Percentiles rank a stretch among this genome's conserved stretches.
Evolutionary conservation across 2,888 invertebrate genomes (phyloP).

Genomic region (Callosobruchus maculatus): DNA sequence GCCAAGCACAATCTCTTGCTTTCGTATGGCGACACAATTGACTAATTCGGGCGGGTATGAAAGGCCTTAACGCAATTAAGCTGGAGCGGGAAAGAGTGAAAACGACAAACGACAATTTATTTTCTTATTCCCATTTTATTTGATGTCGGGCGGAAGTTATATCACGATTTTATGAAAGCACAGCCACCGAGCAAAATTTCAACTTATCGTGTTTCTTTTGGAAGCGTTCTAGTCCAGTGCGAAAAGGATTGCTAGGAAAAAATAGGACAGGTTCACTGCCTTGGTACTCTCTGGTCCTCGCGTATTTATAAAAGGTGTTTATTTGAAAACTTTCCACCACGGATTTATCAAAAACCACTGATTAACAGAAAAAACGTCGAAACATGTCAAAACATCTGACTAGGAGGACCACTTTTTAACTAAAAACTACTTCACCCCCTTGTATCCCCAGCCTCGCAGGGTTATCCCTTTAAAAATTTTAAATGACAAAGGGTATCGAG

Average conservation of each 20-base stretch:
- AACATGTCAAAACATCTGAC: no score
- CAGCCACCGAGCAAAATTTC: slow-evolving; percentile 29
- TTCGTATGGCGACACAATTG: neutral
- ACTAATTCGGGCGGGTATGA: neutral
- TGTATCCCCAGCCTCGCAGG: no score
- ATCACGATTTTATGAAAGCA: slow-evolving; percentile 39
- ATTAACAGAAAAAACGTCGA: no score
- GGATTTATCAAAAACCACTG: no score
- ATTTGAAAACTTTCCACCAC: no score
- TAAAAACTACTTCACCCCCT: no score
- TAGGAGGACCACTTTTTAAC: no score
- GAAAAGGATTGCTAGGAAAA: neutral
- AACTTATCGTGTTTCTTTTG: slow-evolving; percentile 37
- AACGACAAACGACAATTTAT: slow-evolving; percentile 3
- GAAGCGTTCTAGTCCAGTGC: slow-evolving; percentile 25
- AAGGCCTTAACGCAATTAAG: neutral
- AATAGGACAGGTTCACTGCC: no score
- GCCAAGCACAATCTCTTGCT: neutral
- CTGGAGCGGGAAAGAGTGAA: neutral
- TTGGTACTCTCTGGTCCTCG: no score
- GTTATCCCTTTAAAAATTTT: no score
- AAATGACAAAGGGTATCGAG: no score
- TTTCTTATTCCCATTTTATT: slow-evolving; percentile 17
- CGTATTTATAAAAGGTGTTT: no score
- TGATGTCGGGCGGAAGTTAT: slow-evolving; percentile 40